Percentiles rank a stretch among this genome's conserved stretches.
Conservation (phyloP, 1,140 invertebrate species). For the Thereuonema tuberculata region DNA sequence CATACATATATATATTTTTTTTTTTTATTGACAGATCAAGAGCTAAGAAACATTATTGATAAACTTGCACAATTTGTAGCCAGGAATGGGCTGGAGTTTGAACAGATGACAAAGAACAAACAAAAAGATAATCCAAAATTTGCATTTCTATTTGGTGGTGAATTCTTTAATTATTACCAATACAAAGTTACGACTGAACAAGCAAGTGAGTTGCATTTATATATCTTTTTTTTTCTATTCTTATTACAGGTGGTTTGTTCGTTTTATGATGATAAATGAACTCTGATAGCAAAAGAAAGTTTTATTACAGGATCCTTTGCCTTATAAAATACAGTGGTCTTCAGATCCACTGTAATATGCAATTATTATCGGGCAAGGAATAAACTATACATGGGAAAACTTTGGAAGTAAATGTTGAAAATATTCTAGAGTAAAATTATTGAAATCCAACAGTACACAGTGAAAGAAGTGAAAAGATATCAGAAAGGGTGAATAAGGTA, state of each 20-base stretch:
- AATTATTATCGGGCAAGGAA: no score
- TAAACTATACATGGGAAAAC: no score
- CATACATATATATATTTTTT: slow-evolving; percentile 3
- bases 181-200: slow-evolving; percentile 84
- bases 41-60: slow-evolving; percentile 91
- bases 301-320: not conserved
- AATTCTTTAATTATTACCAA: slow-evolving; percentile 91
- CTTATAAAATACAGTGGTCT: no score
- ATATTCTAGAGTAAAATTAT: no score
- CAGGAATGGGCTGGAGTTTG: slow-evolving; percentile 95
- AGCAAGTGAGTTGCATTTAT: slow-evolving; percentile 53
- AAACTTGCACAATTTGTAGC: slow-evolving; percentile 97
- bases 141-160: slow-evolving; percentile 89
- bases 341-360: no score
- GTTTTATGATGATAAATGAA: slow-evolving; percentile 9
- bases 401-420: no score
- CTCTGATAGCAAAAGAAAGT: not conserved
- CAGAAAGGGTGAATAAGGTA: no score
- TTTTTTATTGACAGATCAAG: slow-evolving; percentile 52
- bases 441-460: no score
- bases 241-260: no score
- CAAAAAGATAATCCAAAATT: slow-evolving; percentile 96
- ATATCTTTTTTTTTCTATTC: no score
- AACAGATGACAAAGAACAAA: slow-evolving; percentile 95
- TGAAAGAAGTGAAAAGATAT: no score